phyloP scores from a whole-genome alignment of 1,140 invertebrate genomes.

The Orchesella cincta region DNA sequence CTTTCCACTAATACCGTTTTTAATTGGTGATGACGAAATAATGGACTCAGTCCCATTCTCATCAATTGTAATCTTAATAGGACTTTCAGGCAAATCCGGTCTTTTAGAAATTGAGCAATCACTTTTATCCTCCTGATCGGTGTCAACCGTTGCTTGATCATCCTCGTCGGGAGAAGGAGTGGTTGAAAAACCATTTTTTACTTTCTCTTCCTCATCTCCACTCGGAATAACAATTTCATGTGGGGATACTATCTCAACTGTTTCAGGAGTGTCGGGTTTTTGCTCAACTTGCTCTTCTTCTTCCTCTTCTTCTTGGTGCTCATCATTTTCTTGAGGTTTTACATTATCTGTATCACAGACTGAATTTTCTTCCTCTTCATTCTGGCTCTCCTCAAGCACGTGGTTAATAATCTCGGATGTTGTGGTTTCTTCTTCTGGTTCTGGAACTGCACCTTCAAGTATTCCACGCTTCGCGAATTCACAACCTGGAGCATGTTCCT shows the following conservation, averaged over 20 bases:
- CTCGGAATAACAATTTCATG: no score
- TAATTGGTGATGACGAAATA: not conserved
- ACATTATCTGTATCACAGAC: slow-evolving; percentile 46
- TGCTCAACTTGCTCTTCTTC: slow-evolving; percentile 22
- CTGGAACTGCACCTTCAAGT: not conserved
- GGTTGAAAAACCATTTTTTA: not conserved
- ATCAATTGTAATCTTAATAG: not conserved
- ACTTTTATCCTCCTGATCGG: slow-evolving; percentile 27
- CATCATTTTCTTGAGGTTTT: slow-evolving; percentile 35
- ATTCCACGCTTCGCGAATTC: not conserved
- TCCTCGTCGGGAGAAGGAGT: slow-evolving; percentile 1
- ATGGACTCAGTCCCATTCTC: not conserved
- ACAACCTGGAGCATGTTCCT: slow-evolving; percentile 22
- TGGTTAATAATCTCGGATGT: not conserved
- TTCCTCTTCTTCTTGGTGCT: slow-evolving; percentile 28
- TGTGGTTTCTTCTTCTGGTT: not conserved
- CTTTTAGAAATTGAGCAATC: slow-evolving; percentile 23
- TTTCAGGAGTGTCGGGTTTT: slow-evolving; percentile 57
- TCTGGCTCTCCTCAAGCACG: slow-evolving; percentile 9
- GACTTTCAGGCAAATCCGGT: slow-evolving; percentile 22
- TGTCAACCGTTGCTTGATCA: slow-evolving; percentile 31
- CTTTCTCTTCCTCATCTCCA: not conserved
- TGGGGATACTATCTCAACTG: not conserved
- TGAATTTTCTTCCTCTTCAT: slow-evolving; percentile 12
- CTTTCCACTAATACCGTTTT: slow-evolving; percentile 25